These are phyloP conservation scores for Telmatochromis brachygnathus DNA, from an alignment of 2,113 vertebrate genomes.

Conservation along the genomic window DNA sequence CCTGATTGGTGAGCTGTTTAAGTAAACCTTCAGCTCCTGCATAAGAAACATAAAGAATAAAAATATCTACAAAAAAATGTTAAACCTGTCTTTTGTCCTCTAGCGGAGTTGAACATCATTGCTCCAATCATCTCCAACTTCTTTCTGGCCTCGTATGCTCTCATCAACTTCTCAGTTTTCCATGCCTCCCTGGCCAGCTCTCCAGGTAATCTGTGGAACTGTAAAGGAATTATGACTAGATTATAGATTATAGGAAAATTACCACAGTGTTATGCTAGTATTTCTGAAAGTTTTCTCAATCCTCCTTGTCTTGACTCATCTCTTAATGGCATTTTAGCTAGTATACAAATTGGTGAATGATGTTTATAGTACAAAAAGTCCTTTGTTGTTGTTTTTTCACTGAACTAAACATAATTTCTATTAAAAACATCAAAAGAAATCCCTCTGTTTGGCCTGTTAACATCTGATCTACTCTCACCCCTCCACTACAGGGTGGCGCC, in stretches of 20 bases:
- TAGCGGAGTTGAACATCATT: slow-evolving; percentile 92
- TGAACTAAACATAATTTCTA: neutral
- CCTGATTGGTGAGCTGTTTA: slow-evolving; percentile 80
- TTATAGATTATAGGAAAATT: neutral
- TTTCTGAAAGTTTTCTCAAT: neutral
- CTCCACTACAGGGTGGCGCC: slow-evolving; percentile 85
- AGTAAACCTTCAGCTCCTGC: neutral
- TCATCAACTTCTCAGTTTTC: slow-evolving; percentile 98
- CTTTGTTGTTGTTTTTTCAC: neutral
- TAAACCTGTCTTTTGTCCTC: neutral
- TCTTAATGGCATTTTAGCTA: neutral
- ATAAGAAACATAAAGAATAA: neutral
- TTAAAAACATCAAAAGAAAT: neutral
- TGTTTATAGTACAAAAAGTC: neutral
- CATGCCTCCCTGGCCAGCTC: slow-evolving; percentile 95
- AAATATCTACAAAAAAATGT: neutral
- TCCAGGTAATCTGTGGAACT: slow-evolving; percentile 74
- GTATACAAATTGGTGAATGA: neutral
- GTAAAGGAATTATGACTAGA: neutral
- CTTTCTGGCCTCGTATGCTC: slow-evolving; percentile 94
- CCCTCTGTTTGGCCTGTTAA: neutral
- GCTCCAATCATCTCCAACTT: slow-evolving; percentile 99
- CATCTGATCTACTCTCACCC: neutral
- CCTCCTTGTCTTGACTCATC: neutral
- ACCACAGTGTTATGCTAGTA: fast-evolving